Evolutionary conservation across 2,113 vertebrate species (phyloP).

Genomic region (Xenus cinereus): DNA sequence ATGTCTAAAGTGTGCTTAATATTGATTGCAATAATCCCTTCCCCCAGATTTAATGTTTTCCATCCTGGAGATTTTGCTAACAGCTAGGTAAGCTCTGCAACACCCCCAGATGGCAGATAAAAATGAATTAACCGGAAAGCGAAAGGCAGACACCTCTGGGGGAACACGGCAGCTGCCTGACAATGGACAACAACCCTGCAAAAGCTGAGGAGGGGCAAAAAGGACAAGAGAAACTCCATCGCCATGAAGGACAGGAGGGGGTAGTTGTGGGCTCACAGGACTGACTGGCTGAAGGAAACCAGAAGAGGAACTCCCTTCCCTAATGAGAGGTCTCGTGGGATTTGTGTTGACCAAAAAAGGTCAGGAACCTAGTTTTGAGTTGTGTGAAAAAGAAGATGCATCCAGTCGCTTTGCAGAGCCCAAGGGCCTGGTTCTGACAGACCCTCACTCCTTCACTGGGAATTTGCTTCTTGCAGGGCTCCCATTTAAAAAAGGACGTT

Average conservation of each 20-base stretch:
- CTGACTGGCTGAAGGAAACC: background rate
- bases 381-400: background rate
- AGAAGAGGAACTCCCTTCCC: background rate
- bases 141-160: background rate
- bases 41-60: background rate
- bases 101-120: background rate
- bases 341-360: background rate
- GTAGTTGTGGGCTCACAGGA: background rate
- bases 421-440: background rate
- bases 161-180: background rate
- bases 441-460: background rate
- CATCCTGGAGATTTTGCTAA: background rate
- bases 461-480: background rate
- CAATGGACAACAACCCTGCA: background rate
- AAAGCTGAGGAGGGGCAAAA: background rate
- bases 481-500: rapidly evolving
- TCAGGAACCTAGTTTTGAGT: background rate
- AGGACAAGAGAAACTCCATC: background rate
- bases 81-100: background rate
- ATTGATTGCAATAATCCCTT: background rate
- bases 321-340: background rate
- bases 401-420: background rate
- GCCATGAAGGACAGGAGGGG: rapidly evolving
- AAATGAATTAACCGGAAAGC: background rate
- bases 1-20: background rate